phyloP scores from a whole-genome alignment of 2,113 vertebrate species.

The Tretioscincus oriximinensis region DNA sequence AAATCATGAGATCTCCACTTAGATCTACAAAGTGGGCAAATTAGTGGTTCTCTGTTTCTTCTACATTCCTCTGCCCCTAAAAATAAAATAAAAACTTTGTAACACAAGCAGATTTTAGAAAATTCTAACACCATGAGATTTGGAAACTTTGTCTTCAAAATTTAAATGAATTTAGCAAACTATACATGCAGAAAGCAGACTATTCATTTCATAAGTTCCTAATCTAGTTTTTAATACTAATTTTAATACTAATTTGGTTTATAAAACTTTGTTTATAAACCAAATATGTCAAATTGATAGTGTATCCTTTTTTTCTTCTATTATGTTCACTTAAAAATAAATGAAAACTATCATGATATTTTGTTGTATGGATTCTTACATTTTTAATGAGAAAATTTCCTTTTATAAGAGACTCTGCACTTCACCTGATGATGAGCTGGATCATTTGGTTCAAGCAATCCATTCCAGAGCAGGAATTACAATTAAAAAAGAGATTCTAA shows the following conservation, averaged over 20 bases:
- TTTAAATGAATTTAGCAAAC: neutral
- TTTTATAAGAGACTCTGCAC: neutral
- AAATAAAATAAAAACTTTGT: conserved; percentile 46
- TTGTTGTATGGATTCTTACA: neutral
- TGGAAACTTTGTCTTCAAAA: neutral
- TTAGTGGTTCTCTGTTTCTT: conserved; percentile 86
- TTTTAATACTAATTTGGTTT: neutral
- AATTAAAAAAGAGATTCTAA: no score
- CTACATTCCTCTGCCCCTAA: conserved; percentile 91
- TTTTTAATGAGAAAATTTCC: no score
- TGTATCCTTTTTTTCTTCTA: neutral
- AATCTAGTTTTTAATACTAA: no score
- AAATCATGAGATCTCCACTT: conserved; percentile 91
- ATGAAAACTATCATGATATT: neutral
- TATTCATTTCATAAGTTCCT: neutral
- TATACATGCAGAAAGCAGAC: neutral
- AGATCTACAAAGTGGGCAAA: conserved; percentile 88
- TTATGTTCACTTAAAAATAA: neutral
- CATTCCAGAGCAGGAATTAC: no score
- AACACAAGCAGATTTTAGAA: neutral
- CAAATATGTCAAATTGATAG: neutral
- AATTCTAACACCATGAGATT: neutral
- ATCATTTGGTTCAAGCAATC: no score
- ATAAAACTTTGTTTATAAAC: neutral
- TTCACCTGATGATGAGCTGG: no score